Base-by-base conservation (phyloP, 2,888 invertebrate species). In the Eupithecia centaureata region DNA sequence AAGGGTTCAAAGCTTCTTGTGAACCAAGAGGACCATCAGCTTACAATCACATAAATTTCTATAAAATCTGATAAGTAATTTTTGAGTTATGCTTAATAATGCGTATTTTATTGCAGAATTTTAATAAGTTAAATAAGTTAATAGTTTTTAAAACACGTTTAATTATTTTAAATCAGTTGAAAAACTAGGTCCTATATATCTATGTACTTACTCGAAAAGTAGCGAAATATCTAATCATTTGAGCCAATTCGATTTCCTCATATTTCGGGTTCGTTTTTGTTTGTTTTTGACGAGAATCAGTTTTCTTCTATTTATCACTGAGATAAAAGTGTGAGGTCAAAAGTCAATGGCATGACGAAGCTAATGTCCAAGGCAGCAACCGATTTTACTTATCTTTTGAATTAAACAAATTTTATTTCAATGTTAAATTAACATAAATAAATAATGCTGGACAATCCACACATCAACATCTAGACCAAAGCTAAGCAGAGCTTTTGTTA, bases 331-430 rank as follows among this genome's bases (percentile, higher is more conserved):
- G 15, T 27, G n/a, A 27, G 28, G 30, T 18, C 15, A 47, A 22
- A 47, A 47, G 47, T 47, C 47, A 47, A 47, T 22, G 47, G 47
- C 47, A 47, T 47, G 47, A 47, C 22, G 47, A 22, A 47, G 47
- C 8, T 42, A 18, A 47, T 22, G 47, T 47, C 22, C 47, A 22
- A 47, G 22, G 22, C 10, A 22, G 22, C 18, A 22, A 22, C 47
- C 22, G 22, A 47, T 12, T 47, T 18, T 47, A 22, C 10, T 2
- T 47, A 22, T 18, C 0, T 22, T 47, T 47, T 22, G 47, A 47
- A 22, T 47, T 4, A 47, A 47, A 18, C 18, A 47, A 47, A 12
- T 47, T 22, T 22, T 22, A 18, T 1, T 42, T 18, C 3, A 18
- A 18, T 18, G 2, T 18, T 18, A 42, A 18, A 10, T 42, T n/a